A percentile compares a stretch with the other conserved stretches of the same genome.
Evolutionary conservation across 2,113 vertebrate species (phyloP).

Genomic region (Grantiella picta): DNA sequence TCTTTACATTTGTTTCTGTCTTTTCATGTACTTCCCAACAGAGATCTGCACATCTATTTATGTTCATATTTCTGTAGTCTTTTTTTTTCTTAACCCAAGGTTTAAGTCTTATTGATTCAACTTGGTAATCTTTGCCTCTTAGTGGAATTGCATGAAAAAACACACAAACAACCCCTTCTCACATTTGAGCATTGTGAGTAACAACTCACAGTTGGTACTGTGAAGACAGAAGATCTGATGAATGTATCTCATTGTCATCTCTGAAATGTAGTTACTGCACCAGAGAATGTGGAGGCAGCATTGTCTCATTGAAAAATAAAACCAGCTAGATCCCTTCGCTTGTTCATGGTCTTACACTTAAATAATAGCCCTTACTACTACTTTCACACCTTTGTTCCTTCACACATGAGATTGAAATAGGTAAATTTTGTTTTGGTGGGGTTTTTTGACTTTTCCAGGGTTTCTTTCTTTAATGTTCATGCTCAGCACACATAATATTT

Average conservation of each 20-base stretch:
- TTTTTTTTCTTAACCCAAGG: background rate
- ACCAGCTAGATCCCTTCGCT: background rate
- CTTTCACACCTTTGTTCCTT: background rate
- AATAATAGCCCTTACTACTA: background rate
- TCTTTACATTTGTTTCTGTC: background rate
- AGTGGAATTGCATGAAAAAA: background rate
- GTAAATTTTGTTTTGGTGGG: background rate
- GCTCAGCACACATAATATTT: background rate
- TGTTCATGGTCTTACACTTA: background rate
- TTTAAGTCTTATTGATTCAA: background rate
- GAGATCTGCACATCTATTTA: background rate
- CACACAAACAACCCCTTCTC: background rate
- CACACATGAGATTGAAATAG: background rate
- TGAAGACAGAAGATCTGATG: background rate
- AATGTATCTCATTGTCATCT: background rate
- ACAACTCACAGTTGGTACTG: background rate
- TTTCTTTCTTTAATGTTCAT: background rate
- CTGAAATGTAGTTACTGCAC: slow-evolving; percentile 26
- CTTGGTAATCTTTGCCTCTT: background rate
- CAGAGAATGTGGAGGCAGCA: slow-evolving; percentile 35
- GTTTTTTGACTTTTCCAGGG: background rate
- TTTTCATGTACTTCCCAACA: background rate
- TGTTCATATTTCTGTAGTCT: background rate
- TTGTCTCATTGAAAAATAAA: slow-evolving; percentile 10
- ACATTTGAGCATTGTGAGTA: background rate